A percentile compares a stretch with the other conserved stretches of the same genome.
Conservation (phyloP, 2,113 vertebrate genomes). For the Melierax canorus region DNA sequence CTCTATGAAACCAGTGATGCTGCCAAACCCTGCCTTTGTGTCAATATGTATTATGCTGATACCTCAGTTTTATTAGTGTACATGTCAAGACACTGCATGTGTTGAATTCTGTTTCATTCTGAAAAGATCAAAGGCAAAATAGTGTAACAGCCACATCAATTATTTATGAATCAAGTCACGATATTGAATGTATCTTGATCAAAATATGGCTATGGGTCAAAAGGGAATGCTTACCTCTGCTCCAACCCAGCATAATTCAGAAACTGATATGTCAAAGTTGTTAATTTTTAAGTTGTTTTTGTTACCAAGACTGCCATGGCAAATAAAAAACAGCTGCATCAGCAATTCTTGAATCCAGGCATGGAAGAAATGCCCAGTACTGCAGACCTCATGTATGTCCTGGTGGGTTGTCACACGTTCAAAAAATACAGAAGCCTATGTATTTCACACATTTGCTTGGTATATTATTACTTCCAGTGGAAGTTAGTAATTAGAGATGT, state of each 20-base stretch:
- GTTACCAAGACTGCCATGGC: not conserved
- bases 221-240: not conserved
- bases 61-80: not conserved
- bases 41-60: not conserved
- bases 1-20: not conserved
- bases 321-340: not conserved
- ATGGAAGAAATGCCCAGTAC: not conserved
- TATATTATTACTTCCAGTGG: not conserved
- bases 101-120: not conserved
- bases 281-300: not conserved
- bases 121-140: conserved; percentile 9
- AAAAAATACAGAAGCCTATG: not conserved
- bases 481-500: not conserved
- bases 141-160: not conserved
- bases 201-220: not conserved
- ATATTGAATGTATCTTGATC: not conserved
- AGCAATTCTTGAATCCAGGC: not conserved
- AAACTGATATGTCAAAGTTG: not conserved
- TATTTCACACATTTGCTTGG: not conserved
- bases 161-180: conserved; percentile 3
- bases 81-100: not conserved
- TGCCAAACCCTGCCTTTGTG: not conserved
- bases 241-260: not conserved
- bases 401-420: not conserved
- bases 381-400: not conserved